These are phyloP conservation scores for Andinoacara biseriatus DNA, from an alignment of 2,113 vertebrate genomes.

Conservation along the genomic window DNA sequence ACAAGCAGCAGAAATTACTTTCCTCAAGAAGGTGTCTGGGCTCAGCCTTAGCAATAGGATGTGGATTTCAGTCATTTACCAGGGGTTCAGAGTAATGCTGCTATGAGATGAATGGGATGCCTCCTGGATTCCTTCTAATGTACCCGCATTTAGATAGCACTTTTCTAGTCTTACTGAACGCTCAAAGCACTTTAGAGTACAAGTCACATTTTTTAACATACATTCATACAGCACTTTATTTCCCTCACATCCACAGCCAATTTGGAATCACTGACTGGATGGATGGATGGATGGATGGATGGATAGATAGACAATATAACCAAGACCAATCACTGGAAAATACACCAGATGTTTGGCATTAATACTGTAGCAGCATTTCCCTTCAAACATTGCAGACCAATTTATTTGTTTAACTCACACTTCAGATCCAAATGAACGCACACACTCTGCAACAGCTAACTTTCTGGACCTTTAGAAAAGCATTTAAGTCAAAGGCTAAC, in stretches of 20 bases:
- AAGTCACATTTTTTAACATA: background rate
- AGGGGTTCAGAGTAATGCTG: background rate
- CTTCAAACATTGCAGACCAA: background rate
- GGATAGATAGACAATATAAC: background rate
- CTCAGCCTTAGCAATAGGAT: background rate
- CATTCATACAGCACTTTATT: background rate
- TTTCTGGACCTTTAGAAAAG: background rate
- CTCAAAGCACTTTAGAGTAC: background rate
- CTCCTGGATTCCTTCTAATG: background rate
- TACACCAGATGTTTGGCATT: slow-evolving; percentile 8
- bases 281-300: too few species aligned
- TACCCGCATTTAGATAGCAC: background rate
- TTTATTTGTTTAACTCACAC: slow-evolving; percentile 2
- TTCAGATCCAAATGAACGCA: slow-evolving; percentile 19
- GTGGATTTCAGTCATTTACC: background rate
- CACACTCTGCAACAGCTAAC: background rate
- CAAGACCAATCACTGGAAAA: background rate
- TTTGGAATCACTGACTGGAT: too few species aligned
- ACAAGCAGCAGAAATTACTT: background rate
- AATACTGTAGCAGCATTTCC: background rate
- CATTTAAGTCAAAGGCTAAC: background rate
- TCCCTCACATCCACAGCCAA: background rate
- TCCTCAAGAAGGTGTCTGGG: background rate
- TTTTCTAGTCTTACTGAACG: background rate
- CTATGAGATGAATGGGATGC: background rate